These are phyloP conservation scores for Platyrinchus mystaceus DNA, from an alignment of 2,797 vertebrate genomes.

Conservation along the genomic window DNA sequence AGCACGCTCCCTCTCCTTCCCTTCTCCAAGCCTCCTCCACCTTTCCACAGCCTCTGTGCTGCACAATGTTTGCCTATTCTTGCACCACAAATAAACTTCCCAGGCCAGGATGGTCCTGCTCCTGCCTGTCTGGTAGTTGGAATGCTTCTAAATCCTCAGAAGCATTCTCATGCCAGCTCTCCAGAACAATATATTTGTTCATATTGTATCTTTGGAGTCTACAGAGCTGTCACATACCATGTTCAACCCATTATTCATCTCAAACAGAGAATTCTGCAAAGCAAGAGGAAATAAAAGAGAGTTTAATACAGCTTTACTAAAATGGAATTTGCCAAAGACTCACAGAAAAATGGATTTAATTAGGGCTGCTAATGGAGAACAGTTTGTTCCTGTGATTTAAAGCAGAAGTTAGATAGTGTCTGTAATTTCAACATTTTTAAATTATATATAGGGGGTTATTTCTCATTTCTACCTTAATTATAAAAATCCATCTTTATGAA, in stretches of 20 bases:
- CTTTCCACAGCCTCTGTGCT: neutral
- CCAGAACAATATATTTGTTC: neutral
- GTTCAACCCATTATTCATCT: constrained; percentile 18
- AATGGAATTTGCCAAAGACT: constrained; percentile 75
- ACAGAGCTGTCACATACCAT: neutral
- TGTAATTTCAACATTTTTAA: constrained; percentile 72
- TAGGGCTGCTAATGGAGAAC: constrained; percentile 76
- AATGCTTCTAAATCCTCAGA: neutral
- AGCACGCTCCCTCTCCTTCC: neutral
- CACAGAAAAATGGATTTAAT: constrained; percentile 80
- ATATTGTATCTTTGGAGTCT: neutral
- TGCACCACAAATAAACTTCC: neutral
- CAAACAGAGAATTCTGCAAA: constrained; percentile 50
- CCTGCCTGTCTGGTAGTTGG: neutral
- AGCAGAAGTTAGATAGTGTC: constrained; percentile 56
- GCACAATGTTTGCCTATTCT: neutral
- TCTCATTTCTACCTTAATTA: constrained; percentile 73
- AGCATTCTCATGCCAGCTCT: neutral
- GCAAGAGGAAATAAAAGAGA: constrained; percentile 66
- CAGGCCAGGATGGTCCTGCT: neutral
- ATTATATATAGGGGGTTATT: constrained; percentile 71
- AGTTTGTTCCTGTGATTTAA: constrained; percentile 74
- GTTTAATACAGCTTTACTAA: constrained; percentile 69
- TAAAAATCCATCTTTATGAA: constrained; percentile 66
- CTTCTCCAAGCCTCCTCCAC: neutral